Evolutionary conservation across 2,888 invertebrate species (phyloP).

Genomic region (Mechanitis messenoides): DNA sequence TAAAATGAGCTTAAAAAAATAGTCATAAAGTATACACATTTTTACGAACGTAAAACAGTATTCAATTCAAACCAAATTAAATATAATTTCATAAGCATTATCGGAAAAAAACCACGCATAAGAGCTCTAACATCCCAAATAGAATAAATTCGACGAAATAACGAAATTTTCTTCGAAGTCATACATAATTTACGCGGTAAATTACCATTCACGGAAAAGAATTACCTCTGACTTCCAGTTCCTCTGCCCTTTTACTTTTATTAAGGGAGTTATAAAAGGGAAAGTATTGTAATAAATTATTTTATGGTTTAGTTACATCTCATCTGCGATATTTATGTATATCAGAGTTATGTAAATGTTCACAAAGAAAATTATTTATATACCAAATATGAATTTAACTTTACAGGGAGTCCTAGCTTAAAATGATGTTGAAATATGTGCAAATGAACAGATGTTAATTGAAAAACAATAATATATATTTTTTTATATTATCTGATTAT

Average conservation of each 20-base stretch:
- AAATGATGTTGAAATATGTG: too few relatives aligned
- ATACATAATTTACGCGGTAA: slow-evolving; percentile 42
- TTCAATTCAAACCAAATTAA: too few relatives aligned
- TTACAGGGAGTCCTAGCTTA: too few relatives aligned
- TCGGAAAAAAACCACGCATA: too few relatives aligned
- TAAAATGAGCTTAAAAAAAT: too few relatives aligned
- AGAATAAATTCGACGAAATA: slow-evolving; percentile 37
- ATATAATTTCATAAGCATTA: too few relatives aligned
- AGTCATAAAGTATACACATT: too few relatives aligned
- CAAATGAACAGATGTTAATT: too few relatives aligned
- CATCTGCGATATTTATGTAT: background rate
- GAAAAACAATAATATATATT: too few relatives aligned
- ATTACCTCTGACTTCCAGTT: slow-evolving; percentile 13
- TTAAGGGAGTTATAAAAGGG: slow-evolving; percentile 6
- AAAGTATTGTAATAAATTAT: slow-evolving; percentile 5
- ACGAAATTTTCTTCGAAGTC: slow-evolving; percentile 41
- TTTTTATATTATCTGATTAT: too few relatives aligned
- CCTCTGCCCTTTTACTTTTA: slow-evolving; percentile 12
- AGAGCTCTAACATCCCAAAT: slow-evolving; percentile 25
- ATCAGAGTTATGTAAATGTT: background rate
- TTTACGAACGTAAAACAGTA: too few relatives aligned
- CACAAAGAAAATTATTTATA: background rate
- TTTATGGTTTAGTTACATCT: background rate
- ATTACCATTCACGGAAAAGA: slow-evolving; percentile 32
- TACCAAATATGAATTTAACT: too few relatives aligned